A percentile compares a stretch with the other conserved stretches of the same genome.
phyloP scores from a whole-genome alignment of 37 sponge, comb jelly and placozoan species.

The Aplysina aerophoba region DNA sequence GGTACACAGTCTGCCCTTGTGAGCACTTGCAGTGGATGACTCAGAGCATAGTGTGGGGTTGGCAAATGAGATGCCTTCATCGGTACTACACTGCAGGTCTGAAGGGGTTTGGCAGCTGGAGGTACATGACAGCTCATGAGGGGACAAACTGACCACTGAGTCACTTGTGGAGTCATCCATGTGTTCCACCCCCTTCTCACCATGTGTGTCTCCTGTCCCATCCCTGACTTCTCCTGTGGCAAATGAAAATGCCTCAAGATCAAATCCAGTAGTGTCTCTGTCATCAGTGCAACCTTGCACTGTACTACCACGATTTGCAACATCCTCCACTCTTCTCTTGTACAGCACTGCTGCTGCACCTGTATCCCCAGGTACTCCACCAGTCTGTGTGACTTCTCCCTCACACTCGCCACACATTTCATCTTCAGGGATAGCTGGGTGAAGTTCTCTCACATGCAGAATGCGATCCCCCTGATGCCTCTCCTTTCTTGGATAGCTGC shows the following conservation, averaged over 20 bases:
- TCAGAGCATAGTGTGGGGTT: neutral
- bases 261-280: no score
- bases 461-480: neutral
- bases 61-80: slow-evolving; percentile 20
- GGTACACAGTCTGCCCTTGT: neutral
- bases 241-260: no score
- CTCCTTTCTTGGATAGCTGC: neutral
- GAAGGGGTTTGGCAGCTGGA: neutral
- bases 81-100: neutral
- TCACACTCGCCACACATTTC: no score
- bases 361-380: no score
- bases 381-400: no score
- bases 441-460: no score
- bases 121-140: no score
- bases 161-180: neutral
- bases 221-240: neutral
- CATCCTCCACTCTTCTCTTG: no score
- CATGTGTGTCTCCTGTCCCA: neutral
- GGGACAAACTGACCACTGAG: neutral
- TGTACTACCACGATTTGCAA: no score
- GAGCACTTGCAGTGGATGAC: neutral
- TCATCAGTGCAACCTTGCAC: no score
- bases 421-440: no score
- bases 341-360: no score
- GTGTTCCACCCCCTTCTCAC: neutral